Base-by-base conservation (phyloP, 2,888 invertebrate genomes). In the Mayetiola destructor region DNA sequence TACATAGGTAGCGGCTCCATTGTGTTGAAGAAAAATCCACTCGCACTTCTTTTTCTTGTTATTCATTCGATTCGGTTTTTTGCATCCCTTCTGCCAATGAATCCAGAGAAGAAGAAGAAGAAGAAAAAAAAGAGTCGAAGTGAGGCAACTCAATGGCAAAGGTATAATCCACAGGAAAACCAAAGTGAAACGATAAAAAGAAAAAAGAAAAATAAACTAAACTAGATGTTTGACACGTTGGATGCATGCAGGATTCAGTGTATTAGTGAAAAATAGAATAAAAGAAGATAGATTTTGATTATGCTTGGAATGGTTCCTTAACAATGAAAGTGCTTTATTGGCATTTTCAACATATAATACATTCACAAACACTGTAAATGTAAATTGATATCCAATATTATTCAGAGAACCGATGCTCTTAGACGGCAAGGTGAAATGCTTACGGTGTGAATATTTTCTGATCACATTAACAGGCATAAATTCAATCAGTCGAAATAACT, bases 301-400 rank as follows among this genome's bases (percentile, higher is more conserved):
- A 48, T 48, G 48, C 48, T 27, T 14, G n/a, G 48, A 48, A 48
- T 48, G 48, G 48, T 48, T 27, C 27, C 48, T 48, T 54, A 54
- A 54, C 54, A 54, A 54, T 32, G 54, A 54, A 54, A 54, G 54
- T 54, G 54, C 54, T 54, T 35, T 54, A 54, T 54, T 54, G 54
- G 54, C 54, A 54, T 32, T 54, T 54, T 54, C 35, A 54, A 16
- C 36, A 36, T 16, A 36, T 36, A n/a, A n/a, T n/a, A 16, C 48
- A 4, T 27, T 3, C 18, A n/a, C 27, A 48, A 14, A 48, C 48
- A 48, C n/a, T n/a, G n/a, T n/a, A n/a, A n/a, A n/a, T n/a, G n/a
- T n/a, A n/a, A n/a, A n/a, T n/a, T n/a, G n/a, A n/a, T n/a, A n/a
- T n/a, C n/a, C n/a, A n/a, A n/a, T n/a, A n/a, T n/a, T n/a, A n/a